Percentiles rank a stretch among this genome's conserved stretches.
Evolutionary conservation across 2,888 invertebrate genomes (phyloP).

Genomic region (Cheilosia impressa): DNA sequence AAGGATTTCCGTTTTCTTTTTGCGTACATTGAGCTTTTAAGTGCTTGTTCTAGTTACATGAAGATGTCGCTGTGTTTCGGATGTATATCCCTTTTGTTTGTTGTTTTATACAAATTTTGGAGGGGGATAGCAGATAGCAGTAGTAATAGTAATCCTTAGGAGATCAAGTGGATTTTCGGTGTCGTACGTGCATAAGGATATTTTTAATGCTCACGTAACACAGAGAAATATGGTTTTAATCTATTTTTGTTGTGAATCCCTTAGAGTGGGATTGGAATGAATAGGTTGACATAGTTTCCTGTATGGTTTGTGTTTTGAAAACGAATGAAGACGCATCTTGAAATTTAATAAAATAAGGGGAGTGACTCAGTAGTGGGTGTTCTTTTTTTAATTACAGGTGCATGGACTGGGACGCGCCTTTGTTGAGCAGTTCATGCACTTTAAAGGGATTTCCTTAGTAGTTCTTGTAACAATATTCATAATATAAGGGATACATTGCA

Average conservation of each 20-base stretch:
- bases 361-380: background rate
- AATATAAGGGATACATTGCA: too few species aligned
- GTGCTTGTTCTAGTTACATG: slow-evolving; percentile 45
- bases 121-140: background rate
- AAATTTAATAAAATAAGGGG: slow-evolving; percentile 6
- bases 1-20: slow-evolving; percentile 34
- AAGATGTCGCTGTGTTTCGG: slow-evolving; percentile 60
- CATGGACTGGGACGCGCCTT: background rate
- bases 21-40: slow-evolving; percentile 43
- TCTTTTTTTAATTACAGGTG: background rate
- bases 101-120: background rate
- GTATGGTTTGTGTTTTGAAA: slow-evolving; percentile 17
- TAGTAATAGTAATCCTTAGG: slow-evolving; percentile 55
- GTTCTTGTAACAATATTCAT: too few species aligned
- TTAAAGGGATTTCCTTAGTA: slow-evolving; percentile 21
- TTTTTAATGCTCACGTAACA: slow-evolving; percentile 31
- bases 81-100: slow-evolving; percentile 18
- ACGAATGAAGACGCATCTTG: slow-evolving; percentile 5
- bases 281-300: slow-evolving; percentile 64
- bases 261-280: slow-evolving; percentile 28
- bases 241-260: slow-evolving; percentile 59
- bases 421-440: slow-evolving; percentile 24
- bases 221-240: slow-evolving; percentile 53
- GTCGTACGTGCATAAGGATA: slow-evolving; percentile 66
- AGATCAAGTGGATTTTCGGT: slow-evolving; percentile 63